Evolutionary conservation across 1,140 invertebrate genomes (phyloP).

Genomic region (Drosophila mauritiana): DNA sequence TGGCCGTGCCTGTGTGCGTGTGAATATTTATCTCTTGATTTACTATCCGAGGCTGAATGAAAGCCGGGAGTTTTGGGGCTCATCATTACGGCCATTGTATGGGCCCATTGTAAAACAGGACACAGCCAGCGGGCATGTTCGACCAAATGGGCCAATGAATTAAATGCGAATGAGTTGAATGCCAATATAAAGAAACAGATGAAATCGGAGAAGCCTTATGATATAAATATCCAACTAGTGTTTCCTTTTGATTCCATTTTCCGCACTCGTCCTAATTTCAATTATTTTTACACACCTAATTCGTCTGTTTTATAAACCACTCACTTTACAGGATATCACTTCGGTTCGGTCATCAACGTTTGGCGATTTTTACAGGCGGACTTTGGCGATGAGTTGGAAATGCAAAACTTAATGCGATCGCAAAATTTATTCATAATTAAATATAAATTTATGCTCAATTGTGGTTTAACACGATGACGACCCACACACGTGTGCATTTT

Average conservation of each 20-base stretch:
- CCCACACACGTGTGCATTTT: slow-evolving; percentile 30
- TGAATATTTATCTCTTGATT: slow-evolving; percentile 77
- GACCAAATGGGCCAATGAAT: background rate
- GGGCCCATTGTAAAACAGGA: slow-evolving; percentile 12
- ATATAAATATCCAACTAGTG: background rate
- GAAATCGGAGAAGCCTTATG: background rate
- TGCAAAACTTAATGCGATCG: slow-evolving; percentile 76
- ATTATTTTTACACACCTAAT: slow-evolving; percentile 1
- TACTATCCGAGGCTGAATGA: slow-evolving; percentile 51
- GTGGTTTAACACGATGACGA: slow-evolving; percentile 68
- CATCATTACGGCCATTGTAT: slow-evolving; percentile 52
- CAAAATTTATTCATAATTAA: slow-evolving; percentile 83
- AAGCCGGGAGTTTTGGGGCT: slow-evolving; percentile 20
- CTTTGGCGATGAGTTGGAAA: slow-evolving; percentile 68
- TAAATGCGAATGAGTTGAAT: background rate
- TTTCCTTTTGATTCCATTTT: background rate
- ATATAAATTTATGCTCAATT: slow-evolving; percentile 81
- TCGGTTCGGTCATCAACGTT: background rate
- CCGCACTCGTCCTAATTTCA: background rate
- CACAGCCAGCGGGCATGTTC: slow-evolving; percentile 7
- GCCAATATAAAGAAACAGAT: background rate
- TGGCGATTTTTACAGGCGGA: background rate
- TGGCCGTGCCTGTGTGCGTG: slow-evolving; percentile 10
- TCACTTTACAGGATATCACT: slow-evolving; percentile 11
- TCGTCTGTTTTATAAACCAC: background rate